Evolutionary conservation across 1,140 invertebrate genomes (phyloP).

Genomic region (Meloidogyne exigua): DNA sequence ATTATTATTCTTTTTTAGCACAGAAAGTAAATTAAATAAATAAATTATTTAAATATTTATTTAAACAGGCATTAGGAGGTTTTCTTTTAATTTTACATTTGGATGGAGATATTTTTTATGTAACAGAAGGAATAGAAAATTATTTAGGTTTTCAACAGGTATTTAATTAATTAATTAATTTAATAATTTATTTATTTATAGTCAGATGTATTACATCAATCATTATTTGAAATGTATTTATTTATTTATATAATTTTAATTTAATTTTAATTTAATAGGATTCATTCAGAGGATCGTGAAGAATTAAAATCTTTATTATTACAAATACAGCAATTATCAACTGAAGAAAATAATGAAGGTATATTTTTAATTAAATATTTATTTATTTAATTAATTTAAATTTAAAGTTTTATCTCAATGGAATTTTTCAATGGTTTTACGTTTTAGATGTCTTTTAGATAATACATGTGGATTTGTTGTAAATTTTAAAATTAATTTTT

Average conservation of each 20-base stretch:
- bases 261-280: constrained; percentile 65
- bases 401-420: constrained; percentile 13
- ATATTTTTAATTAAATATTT: neutral
- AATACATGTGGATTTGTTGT: constrained; percentile 89
- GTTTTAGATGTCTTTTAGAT: constrained; percentile 94
- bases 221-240: constrained; percentile 87
- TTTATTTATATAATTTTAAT: constrained; percentile 65
- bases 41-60: neutral
- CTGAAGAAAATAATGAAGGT: neutral
- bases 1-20: neutral
- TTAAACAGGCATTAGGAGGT: constrained; percentile 86
- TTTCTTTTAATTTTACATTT: constrained; percentile 96
- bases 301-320: constrained; percentile 70
- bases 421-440: constrained; percentile 68
- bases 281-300: constrained; percentile 96
- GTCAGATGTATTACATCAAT: constrained; percentile 98
- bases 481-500: neutral
- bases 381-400: neutral
- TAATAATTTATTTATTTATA: constrained; percentile 66
- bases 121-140: constrained; percentile 96
- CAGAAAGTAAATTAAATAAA: neutral
- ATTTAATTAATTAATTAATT: constrained; percentile 53
- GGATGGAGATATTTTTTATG: constrained; percentile 98
- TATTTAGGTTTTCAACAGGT: constrained; percentile 99
- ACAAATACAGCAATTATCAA: neutral